phyloP scores from a whole-genome alignment of 1,140 invertebrate genomes.

The Eupeodes corollae region DNA sequence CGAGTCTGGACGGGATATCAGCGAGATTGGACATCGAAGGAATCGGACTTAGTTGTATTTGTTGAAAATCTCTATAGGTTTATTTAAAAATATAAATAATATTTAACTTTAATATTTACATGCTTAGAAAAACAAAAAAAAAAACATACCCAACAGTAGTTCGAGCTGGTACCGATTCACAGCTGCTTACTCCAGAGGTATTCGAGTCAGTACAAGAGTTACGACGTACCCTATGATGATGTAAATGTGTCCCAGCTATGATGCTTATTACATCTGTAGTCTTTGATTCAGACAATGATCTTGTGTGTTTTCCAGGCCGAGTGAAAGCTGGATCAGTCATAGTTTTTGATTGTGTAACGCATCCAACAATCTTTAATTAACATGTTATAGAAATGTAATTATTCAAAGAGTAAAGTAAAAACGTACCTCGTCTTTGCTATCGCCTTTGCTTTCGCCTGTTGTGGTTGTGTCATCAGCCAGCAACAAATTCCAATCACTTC shows the following conservation, averaged over 20 bases:
- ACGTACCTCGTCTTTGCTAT: constrained; percentile 18
- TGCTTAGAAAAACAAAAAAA: neutral
- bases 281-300: constrained; percentile 52
- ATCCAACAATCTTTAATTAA: neutral
- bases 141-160: constrained; percentile 13
- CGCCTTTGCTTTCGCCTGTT: constrained; percentile 8
- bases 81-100: constrained; percentile 11
- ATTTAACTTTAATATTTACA: constrained; percentile 4
- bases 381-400: neutral
- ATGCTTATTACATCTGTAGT: constrained; percentile 40
- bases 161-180: constrained; percentile 51
- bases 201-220: constrained; percentile 57
- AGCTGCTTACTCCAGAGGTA: constrained; percentile 65
- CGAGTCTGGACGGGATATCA: constrained; percentile 25
- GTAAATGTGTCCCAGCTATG: constrained; percentile 8
- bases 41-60: constrained; percentile 65
- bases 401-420: constrained; percentile 1
- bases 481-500: constrained; percentile 26
- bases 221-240: constrained; percentile 28
- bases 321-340: constrained; percentile 25
- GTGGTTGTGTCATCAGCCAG: constrained; percentile 7
- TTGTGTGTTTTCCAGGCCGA: constrained; percentile 39
- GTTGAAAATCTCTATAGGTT: constrained; percentile 52
- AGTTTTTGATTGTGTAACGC: constrained; percentile 20
- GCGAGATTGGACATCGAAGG: constrained; percentile 59